A percentile compares a stretch with the other conserved stretches of the same genome.
Conservation (phyloP, 1,140 invertebrate genomes). For the Drosophila nasuta region DNA sequence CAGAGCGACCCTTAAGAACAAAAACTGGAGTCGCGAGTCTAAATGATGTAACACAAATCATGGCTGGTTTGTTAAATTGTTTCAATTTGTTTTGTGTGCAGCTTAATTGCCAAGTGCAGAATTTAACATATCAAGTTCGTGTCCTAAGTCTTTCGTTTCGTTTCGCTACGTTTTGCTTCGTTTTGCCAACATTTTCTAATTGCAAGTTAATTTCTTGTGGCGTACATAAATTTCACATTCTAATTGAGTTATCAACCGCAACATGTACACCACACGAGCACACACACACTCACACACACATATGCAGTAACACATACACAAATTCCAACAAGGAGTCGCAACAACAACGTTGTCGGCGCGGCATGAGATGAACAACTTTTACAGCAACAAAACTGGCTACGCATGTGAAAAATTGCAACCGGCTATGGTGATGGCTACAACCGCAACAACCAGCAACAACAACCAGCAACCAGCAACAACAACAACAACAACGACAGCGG, state of each 20-base stretch:
- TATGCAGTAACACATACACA: not conserved
- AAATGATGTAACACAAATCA: constrained; percentile 54
- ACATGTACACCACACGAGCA: constrained; percentile 68
- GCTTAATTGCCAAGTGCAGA: constrained; percentile 34
- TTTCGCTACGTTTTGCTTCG: constrained; percentile 32
- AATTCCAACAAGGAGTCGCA: constrained; percentile 61
- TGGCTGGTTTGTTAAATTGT: constrained; percentile 69
- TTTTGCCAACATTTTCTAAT: constrained; percentile 76
- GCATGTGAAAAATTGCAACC: constrained; percentile 78
- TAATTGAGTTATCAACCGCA: constrained; percentile 84
- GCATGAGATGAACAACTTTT: constrained; percentile 75
- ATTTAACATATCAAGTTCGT: constrained; percentile 67
- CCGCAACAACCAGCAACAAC: constrained; percentile 35
- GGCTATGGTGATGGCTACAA: constrained; percentile 53
- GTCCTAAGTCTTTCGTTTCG: constrained; percentile 78
- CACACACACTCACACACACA: constrained; percentile 1
- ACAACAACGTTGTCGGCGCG: constrained; percentile 19
- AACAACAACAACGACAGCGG: constrained; percentile 41
- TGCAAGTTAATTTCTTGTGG: constrained; percentile 83
- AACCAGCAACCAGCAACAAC: constrained; percentile 42
- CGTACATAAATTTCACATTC: constrained; percentile 83
- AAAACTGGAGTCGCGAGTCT: constrained; percentile 23
- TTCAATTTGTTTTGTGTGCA: constrained; percentile 64
- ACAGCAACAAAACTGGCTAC: constrained; percentile 75
- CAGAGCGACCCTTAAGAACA: constrained; percentile 17